Evolutionary conservation across 2,797 vertebrate genomes (phyloP).

Genomic region (Hippopotamyrus pictus): DNA sequence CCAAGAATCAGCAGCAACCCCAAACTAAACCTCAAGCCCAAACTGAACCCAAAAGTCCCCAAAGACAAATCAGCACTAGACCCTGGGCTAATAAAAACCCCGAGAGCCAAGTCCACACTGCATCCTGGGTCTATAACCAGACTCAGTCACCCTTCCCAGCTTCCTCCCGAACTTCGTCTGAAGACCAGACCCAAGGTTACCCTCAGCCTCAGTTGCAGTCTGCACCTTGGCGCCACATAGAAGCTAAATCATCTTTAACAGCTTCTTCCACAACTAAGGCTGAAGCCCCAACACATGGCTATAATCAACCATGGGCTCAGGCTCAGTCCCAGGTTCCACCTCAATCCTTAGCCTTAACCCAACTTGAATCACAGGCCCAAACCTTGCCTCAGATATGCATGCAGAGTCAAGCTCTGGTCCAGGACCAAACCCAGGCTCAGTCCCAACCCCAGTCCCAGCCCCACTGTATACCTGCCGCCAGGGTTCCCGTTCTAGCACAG

Average conservation of each 20-base stretch:
- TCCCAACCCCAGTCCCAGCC: constrained; percentile 35
- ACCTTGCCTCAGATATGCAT: constrained; percentile 15
- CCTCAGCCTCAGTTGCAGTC: not conserved
- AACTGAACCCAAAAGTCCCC: constrained; percentile 43
- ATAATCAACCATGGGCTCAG: constrained; percentile 12
- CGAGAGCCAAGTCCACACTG: constrained; percentile 7
- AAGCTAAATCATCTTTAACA: not conserved
- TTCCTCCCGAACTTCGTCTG: not conserved
- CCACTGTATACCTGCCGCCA: constrained; percentile 38
- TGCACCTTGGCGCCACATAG: not conserved
- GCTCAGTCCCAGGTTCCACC: constrained; percentile 21
- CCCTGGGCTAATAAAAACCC: constrained; percentile 61
- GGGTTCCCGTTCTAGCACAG: constrained; percentile 49
- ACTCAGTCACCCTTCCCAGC: constrained; percentile 24
- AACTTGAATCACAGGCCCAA: not conserved
- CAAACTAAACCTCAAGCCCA: constrained; percentile 15
- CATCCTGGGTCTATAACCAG: constrained; percentile 28
- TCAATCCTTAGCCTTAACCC: constrained; percentile 13
- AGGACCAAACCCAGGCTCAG: constrained; percentile 34
- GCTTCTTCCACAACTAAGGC: constrained; percentile 7
- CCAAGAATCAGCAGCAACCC: not conserved
- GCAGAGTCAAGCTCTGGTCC: constrained; percentile 28
- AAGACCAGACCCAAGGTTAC: not conserved
- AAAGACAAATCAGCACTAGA: constrained; percentile 49
- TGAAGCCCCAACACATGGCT: constrained; percentile 17